Evolutionary conservation across 53 echinoderm and acorn worm genomes (phyloP).

Genomic region (Astropecten irregularis): DNA sequence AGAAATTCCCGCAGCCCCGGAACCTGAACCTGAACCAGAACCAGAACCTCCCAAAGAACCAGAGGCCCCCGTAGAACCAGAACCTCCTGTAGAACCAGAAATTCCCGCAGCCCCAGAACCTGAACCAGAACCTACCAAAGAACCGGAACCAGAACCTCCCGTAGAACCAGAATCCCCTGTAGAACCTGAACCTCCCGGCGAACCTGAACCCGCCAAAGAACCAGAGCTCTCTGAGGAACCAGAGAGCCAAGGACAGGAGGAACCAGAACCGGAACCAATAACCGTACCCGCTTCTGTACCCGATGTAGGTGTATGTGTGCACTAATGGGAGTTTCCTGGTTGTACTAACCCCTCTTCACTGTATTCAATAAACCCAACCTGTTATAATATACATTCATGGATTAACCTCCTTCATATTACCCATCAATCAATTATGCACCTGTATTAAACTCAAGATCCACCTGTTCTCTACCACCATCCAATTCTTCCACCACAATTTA

Average conservation of each 20-base stretch:
- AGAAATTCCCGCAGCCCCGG: conserved; percentile 38
- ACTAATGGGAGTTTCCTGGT: background rate
- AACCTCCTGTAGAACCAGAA: conserved; percentile 19
- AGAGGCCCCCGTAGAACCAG: conserved; percentile 34
- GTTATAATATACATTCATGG: too few species aligned
- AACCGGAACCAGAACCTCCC: conserved; percentile 74
- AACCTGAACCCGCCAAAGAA: conserved; percentile 42
- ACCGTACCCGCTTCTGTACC: conserved; percentile 35
- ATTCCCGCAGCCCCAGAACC: conserved; percentile 45
- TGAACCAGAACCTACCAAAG: conserved; percentile 43
- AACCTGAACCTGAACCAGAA: conserved; percentile 54
- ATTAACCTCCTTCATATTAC: too few species aligned
- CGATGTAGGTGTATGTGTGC: conserved; percentile 47
- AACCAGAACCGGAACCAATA: conserved; percentile 44
- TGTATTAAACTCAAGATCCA: too few species aligned
- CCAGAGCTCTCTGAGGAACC: conserved; percentile 32
- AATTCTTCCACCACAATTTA: too few species aligned
- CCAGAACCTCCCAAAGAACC: conserved; percentile 69
- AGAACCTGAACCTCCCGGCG: conserved; percentile 49
- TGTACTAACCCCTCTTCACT: too few species aligned
- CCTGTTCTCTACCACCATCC: too few species aligned
- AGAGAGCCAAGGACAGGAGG: too few species aligned
- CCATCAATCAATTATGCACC: too few species aligned
- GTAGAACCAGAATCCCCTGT: conserved; percentile 35
- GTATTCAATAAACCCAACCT: too few species aligned